Percentiles rank a stretch among this genome's conserved stretches.
phyloP scores from a whole-genome alignment of 53 echinoderm and acorn worm species.

The Patiria pectinifera region DNA sequence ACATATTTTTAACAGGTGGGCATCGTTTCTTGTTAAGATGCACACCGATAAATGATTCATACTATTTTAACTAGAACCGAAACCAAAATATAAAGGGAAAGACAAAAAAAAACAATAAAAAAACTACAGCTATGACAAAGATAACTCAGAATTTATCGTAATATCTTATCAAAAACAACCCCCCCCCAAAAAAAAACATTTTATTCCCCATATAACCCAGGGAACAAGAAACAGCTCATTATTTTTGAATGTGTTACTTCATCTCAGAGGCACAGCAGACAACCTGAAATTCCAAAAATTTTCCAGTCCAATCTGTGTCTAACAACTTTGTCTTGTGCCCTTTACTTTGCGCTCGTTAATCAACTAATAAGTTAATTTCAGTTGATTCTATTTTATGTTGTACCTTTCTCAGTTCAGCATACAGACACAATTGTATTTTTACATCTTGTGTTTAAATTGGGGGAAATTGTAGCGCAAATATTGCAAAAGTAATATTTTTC shows the following conservation, averaged over 20 bases:
- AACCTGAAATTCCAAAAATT: neutral
- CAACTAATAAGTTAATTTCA: neutral
- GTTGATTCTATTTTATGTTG: neutral
- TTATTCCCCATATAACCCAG: neutral
- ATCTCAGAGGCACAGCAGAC: constrained; percentile 52
- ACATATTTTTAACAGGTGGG: neutral
- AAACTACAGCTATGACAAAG: too few relatives aligned
- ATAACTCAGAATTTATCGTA: too few relatives aligned
- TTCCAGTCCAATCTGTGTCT: constrained; percentile 19
- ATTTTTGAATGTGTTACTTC: constrained; percentile 18
- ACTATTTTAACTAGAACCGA: too few relatives aligned
- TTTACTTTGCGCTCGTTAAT: constrained; percentile 47
- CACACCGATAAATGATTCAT: too few relatives aligned
- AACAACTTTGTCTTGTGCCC: constrained; percentile 10
- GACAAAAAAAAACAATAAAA: too few relatives aligned
- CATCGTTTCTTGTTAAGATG: neutral
- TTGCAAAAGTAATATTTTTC: neutral
- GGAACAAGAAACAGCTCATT: neutral
- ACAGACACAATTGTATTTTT: too few relatives aligned
- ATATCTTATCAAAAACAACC: neutral
- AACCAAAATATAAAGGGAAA: too few relatives aligned
- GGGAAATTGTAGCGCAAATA: neutral
- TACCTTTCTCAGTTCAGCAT: neutral
- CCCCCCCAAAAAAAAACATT: neutral
- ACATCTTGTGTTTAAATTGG: too few relatives aligned